Evolutionary conservation across 2,888 invertebrate genomes (phyloP).

Genomic region (Drosophila melanosoma): DNA sequence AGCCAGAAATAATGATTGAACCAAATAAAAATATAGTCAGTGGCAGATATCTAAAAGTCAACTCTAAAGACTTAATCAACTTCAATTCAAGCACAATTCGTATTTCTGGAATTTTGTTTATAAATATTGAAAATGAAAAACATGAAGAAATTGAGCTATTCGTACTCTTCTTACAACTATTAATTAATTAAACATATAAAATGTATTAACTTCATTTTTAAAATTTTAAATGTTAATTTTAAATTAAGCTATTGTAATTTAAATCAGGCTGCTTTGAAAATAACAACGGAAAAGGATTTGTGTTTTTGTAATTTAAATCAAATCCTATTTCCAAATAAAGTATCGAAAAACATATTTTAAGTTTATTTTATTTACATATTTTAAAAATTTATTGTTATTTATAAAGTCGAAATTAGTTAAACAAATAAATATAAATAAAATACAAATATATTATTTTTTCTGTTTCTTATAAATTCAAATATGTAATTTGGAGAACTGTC

Average conservation of each 20-base stretch:
- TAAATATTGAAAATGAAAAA: neutral
- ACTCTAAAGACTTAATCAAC: neutral
- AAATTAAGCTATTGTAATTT: neutral
- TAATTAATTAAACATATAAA: neutral
- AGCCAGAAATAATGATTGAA: neutral
- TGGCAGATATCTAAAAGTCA: neutral
- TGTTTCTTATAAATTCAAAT: neutral
- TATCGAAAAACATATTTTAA: neutral
- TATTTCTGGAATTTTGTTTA: neutral
- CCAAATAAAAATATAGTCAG: neutral
- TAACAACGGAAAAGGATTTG: neutral
- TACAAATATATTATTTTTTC: neutral
- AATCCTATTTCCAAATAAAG: neutral
- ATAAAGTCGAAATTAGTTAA: neutral
- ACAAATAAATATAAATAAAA: neutral
- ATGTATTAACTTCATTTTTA: neutral
- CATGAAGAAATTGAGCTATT: neutral
- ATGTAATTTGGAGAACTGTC: neutral
- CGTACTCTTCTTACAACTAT: neutral
- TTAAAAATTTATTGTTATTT: accelerated
- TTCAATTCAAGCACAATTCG: neutral
- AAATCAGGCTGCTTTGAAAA: neutral
- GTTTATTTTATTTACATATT: neutral
- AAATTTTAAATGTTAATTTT: neutral
- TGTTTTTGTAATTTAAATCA: neutral